Evolutionary conservation across 1,140 invertebrate species (phyloP), one percentile per base, ranked within the genome.

Genomic region (Schlechtendalia chinensis): DNA sequence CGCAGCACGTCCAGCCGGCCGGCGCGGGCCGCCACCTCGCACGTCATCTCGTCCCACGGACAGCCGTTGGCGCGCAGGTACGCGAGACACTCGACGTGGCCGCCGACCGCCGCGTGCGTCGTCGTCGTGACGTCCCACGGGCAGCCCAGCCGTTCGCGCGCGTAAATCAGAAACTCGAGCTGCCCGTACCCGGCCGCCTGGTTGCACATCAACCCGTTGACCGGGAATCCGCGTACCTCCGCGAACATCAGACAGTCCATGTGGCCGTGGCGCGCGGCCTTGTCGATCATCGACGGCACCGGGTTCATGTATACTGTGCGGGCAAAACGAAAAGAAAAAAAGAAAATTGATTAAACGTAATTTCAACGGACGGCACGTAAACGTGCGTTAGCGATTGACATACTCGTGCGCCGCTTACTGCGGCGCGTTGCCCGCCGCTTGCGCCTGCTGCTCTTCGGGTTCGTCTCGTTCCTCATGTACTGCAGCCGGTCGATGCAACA

Each of bases 191-290:
- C 3, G 10, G 56, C n/a, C 5, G 56, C 56, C 3, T 1, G 1
- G 0, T 11, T 10, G 2, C 22, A 12, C 22, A 22, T 24, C 0
- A 0, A 2, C 3, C 12, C n/a, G 3, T 58, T 3, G n/a, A n/a
- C 22, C 0, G n/a, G 22, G 14, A n/a, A 58, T 11, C 56, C 56
- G 10, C 24, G 8, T 10, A 5, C 22, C 6, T 12, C 19, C 0
- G 56, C 56, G 22, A 22, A 58, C 17, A 24, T 12, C 11, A 58
- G 11, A 4, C 56, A 58, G 11, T 58, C 22, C 22, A 58, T 2
- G 11, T 58, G 56, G n/a, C 56, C 22, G 22, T 59, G 11, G 10
- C 3, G 10, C 0, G 56, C 56, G 22, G 56, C 56, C 22, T 8
- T 56, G n/a, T 39, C 32, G 32, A 39, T 39, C 3, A 39, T 39